A percentile compares a stretch with the other conserved stretches of the same genome.
Conservation (phyloP, 2,888 invertebrate species). For the Nomada fabriciana region DNA sequence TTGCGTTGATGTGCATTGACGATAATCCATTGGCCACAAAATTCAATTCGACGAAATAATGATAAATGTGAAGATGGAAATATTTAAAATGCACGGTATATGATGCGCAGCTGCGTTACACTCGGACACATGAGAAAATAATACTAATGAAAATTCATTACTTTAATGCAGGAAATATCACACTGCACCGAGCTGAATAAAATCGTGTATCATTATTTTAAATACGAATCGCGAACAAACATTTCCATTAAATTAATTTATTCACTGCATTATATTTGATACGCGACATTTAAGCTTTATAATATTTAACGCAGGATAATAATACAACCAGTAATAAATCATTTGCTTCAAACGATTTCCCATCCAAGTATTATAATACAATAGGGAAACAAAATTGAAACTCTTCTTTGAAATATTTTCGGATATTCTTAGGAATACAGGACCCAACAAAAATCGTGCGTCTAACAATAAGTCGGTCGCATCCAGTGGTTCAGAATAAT, state of each 20-base stretch:
- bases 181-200: neutral
- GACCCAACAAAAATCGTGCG: neutral
- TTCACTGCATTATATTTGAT: too few relatives aligned
- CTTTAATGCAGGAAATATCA: neutral
- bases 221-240: too few relatives aligned
- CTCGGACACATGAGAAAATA: neutral
- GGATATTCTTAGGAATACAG: neutral
- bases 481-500: neutral
- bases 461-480: neutral
- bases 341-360: neutral
- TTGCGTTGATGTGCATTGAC: too few relatives aligned
- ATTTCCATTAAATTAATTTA: too few relatives aligned
- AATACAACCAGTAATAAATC: too few relatives aligned
- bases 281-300: too few relatives aligned
- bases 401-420: neutral
- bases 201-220: too few relatives aligned
- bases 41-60: too few relatives aligned
- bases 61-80: too few relatives aligned
- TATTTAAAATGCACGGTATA: too few relatives aligned
- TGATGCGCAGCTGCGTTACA: neutral
- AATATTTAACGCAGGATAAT: too few relatives aligned
- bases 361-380: neutral
- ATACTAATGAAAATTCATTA: constrained; percentile 10
- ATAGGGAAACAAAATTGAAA: neutral
- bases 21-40: too few relatives aligned